Evolutionary conservation across 2,888 invertebrate species (phyloP), one percentile per base, ranked within the genome.

Genomic region (Hemicrepidius hirtus): DNA sequence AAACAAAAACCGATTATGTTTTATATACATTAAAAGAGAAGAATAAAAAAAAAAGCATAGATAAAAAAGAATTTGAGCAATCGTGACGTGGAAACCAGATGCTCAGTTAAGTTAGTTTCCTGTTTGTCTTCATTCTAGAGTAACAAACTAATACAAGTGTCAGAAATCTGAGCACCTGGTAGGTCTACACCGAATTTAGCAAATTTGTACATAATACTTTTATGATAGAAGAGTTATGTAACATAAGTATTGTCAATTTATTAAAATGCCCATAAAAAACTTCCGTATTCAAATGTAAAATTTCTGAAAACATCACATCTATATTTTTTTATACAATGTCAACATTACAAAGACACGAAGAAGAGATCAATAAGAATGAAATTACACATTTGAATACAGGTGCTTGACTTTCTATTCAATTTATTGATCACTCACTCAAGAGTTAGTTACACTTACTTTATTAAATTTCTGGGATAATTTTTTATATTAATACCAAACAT

Each of bases 41-140:
- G 16, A 7, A 44, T 1, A 16, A 37, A 37, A 37, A 37, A 18
- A 20, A 57, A 57, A 37, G 57, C 57, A 37, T 35, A 57, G 57
- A 37, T 24, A 53, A 57, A 55, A 35, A 57, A 57, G 44, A 53
- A 70, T 68, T 70, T 74, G 74, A 74, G 74, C 74, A 74, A 71
- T 71, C 63, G 41, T 71, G 41, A 67, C 41, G 55, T 35, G 21
- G 44, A 69, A 75, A 76, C 79, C 79, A 80, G 80, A 78, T 79
- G 80, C 80, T 78, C 80, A 75, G 74, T 71, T n/a, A 69, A 70
- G 80, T 78, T 78, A 79, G 80, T 77, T 79, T 80, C 80, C 80
- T 80, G 80, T 78, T 74, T 74, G 64, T 57, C 32, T 13, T 59
- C 59, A 18, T 37, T 53, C 32, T 46, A 59, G 63, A 64, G 24